phyloP scores from a whole-genome alignment of 2,113 vertebrate genomes.

The Arizona elegans region DNA sequence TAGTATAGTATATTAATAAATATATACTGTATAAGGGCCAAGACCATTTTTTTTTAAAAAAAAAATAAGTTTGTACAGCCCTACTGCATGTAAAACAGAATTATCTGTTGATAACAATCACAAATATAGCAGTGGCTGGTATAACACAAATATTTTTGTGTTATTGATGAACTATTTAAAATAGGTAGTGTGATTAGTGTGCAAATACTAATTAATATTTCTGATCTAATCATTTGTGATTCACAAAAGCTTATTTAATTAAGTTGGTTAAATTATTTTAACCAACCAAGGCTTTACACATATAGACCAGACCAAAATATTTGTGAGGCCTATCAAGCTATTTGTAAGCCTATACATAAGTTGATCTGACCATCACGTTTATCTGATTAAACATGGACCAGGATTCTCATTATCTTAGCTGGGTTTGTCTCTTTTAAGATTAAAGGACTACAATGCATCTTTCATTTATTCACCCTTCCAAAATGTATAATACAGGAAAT shows the following conservation, averaged over 20 bases:
- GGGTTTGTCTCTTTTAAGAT: neutral
- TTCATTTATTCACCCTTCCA: neutral
- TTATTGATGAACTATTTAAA: neutral
- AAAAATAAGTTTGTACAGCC: neutral
- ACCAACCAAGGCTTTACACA: neutral
- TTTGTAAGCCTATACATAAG: neutral
- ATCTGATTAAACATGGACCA: neutral
- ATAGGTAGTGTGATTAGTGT: neutral
- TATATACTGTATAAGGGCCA: neutral
- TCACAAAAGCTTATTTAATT: neutral
- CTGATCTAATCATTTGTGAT: neutral
- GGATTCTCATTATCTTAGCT: neutral
- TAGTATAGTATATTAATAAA: no score
- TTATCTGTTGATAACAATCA: neutral
- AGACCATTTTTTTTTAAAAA: neutral
- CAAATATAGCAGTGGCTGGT: neutral
- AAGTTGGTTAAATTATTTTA: neutral
- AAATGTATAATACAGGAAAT: neutral
- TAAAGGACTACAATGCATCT: neutral
- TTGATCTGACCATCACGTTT: neutral
- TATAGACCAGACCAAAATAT: neutral
- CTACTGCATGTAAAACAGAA: neutral
- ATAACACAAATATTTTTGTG: neutral
- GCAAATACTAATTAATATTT: neutral
- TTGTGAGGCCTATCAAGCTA: neutral